Evolutionary conservation across 1,140 invertebrate genomes (phyloP).

Genomic region (Ctenoplectra terminalis): DNA sequence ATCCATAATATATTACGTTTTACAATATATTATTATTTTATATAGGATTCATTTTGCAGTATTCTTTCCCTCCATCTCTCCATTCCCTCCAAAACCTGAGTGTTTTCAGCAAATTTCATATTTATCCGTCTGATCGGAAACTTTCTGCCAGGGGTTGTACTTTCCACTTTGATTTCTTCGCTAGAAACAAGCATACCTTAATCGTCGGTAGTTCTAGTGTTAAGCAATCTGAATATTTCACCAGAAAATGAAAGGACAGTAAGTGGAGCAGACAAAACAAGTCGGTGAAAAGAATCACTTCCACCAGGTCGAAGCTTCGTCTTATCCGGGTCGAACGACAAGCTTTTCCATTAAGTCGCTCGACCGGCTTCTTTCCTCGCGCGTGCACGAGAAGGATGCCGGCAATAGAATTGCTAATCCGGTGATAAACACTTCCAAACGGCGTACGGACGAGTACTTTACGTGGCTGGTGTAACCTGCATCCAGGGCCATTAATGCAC

Average conservation of each 20-base stretch:
- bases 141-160: too few species aligned
- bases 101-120: too few species aligned
- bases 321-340: conserved; percentile 5
- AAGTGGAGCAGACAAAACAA: not conserved
- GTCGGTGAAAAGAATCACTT: conserved; percentile 3
- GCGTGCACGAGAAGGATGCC: conserved; percentile 40
- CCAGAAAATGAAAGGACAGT: not conserved
- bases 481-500: conserved; percentile 50
- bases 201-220: too few species aligned
- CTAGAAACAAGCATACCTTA: too few species aligned
- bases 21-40: too few species aligned
- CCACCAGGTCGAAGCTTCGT: not conserved
- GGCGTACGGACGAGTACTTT: conserved; percentile 33
- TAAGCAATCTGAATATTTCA: too few species aligned
- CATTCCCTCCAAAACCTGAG: too few species aligned
- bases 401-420: conserved; percentile 78
- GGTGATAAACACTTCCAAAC: conserved; percentile 73
- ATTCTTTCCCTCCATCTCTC: too few species aligned
- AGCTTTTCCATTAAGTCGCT: conserved; percentile 45
- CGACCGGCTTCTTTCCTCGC: conserved; percentile 12
- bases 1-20: too few species aligned
- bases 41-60: too few species aligned
- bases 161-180: too few species aligned
- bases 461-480: conserved; percentile 43
- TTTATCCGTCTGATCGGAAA: too few species aligned